Base-by-base conservation (phyloP, 2,113 vertebrate species). In the Percina caprodes region DNA sequence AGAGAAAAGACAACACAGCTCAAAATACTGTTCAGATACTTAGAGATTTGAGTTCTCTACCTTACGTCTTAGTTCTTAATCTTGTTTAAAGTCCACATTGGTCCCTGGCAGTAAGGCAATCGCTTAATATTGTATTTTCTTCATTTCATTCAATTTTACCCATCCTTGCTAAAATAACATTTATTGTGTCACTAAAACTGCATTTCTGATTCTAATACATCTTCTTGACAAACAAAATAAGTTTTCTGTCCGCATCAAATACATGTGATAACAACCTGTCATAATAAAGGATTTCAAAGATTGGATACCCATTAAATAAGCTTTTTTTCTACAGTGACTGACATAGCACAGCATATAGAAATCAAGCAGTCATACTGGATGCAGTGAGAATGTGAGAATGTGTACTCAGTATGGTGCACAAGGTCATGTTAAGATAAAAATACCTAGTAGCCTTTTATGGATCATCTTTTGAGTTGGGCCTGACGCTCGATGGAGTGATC, bases 401-500 rank as follows among this genome's bases (percentile, higher is more conserved):
- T 89, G 88, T 69, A 85, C 85, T 93, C 88, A 86, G 83, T 88
- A 87, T 88, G 85, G 85, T 73, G 91, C 80, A 79, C 84, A 92
- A 92, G 91, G 91, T 88, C 91, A 82, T 85, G 89, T 92, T 92
- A 90, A 91, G 92, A 94, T 94, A 94, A 94, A 95, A 95, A 95
- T 95, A 95, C 93, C 82, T 83, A 84, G 88, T 75, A 86, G 91
- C 93, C 92, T 92, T 94, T 94, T 93, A 94, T 89, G 92, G 93
- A 91, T 80, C 90, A 93, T 91, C 86, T 82, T 93, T 92, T 89
- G 72, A 88, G 86, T 88, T 18, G 69, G 72, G 82, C 65, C 74
- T 87, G 80, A 86, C 79, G 82, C 82, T 87, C 6, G 63, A 84
- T 85, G 62, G 82, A 83, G 82, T 13, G 79, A 80, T 86, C 69